Percentiles rank a stretch among this genome's conserved stretches.
These are phyloP conservation scores for Nycteola revayana DNA, from an alignment of 2,888 invertebrate genomes.

Conservation along the genomic window DNA sequence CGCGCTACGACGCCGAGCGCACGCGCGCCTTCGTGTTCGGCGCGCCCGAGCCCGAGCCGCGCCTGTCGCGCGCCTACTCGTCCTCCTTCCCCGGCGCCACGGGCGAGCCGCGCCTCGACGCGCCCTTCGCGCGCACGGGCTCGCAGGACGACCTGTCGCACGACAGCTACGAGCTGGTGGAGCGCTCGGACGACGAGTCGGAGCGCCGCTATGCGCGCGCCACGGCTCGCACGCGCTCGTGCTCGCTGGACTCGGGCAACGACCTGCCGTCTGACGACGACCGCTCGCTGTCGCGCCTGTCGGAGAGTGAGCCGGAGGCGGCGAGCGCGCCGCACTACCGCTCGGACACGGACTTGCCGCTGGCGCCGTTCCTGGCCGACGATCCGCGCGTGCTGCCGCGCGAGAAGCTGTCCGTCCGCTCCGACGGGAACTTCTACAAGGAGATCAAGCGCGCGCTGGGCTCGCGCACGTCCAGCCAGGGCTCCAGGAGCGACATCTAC, in stretches of 20 bases:
- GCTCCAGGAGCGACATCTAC: slow-evolving; percentile 86
- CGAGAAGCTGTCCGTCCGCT: slow-evolving; percentile 87
- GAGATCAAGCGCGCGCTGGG: slow-evolving; percentile 84
- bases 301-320: slow-evolving; percentile 78
- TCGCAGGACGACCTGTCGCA: slow-evolving; percentile 94
- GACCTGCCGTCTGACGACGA: slow-evolving; percentile 89
- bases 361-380: slow-evolving; percentile 90
- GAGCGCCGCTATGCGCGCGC: slow-evolving; percentile 55
- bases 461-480: slow-evolving; percentile 86
- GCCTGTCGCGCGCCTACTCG: slow-evolving; percentile 90
- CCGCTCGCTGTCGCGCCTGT: slow-evolving; percentile 79
- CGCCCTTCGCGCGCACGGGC: slow-evolving; percentile 84
- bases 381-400: slow-evolving; percentile 88
- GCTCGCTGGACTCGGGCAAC: slow-evolving; percentile 89
- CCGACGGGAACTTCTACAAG: slow-evolving; percentile 88
- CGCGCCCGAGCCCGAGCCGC: slow-evolving; percentile 61
- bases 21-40: slow-evolving; percentile 59
- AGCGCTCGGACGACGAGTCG: slow-evolving; percentile 87
- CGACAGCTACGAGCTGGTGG: slow-evolving; percentile 93
- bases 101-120: slow-evolving; percentile 85
- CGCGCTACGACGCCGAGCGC: slow-evolving; percentile 45
- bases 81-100: slow-evolving; percentile 93
- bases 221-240: slow-evolving; percentile 83
- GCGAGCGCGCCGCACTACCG: slow-evolving; percentile 84
- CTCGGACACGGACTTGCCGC: slow-evolving; percentile 86